phyloP scores from a whole-genome alignment of 1,140 invertebrate genomes.

The Fopius arisanus region DNA sequence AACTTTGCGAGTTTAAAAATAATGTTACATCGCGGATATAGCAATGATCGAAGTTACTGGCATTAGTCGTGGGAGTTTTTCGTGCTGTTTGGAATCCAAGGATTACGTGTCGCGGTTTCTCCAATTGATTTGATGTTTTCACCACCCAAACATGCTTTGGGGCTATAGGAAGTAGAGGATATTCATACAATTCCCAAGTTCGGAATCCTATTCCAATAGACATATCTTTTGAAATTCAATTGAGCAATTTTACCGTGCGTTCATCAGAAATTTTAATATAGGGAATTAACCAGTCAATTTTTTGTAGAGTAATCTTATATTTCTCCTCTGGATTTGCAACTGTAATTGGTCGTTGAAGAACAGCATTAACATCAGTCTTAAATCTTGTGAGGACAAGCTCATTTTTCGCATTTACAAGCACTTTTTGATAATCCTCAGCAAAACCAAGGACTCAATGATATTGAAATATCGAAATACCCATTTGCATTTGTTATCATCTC shows the following conservation, averaged over 20 bases:
- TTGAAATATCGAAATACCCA: no score
- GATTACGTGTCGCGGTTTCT: constrained; percentile 34
- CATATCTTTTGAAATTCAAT: constrained; percentile 30
- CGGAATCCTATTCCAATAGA: constrained; percentile 18
- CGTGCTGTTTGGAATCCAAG: constrained; percentile 32
- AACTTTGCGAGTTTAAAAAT: constrained; percentile 42
- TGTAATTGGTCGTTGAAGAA: no score
- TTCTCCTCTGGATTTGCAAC: no score
- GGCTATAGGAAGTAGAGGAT: no score
- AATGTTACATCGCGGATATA: constrained; percentile 32
- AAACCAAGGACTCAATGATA: constrained; percentile 33
- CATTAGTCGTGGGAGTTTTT: not conserved
- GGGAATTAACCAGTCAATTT: constrained; percentile 10
- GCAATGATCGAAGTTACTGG: constrained; percentile 30
- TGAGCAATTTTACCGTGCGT: not conserved
- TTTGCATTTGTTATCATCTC: no score
- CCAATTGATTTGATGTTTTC: no score
- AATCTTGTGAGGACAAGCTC: no score
- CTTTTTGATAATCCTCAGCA: constrained; percentile 33
- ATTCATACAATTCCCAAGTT: no score
- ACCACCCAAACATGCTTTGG: no score
- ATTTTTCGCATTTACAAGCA: constrained; percentile 33
- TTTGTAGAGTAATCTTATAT: constrained; percentile 2
- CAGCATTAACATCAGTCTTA: no score
- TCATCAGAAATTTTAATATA: constrained; percentile 23